Evolutionary conservation across 2,888 invertebrate genomes (phyloP), one percentile per base, ranked within the genome.

Genomic region (Drosophila acutilabella): DNA sequence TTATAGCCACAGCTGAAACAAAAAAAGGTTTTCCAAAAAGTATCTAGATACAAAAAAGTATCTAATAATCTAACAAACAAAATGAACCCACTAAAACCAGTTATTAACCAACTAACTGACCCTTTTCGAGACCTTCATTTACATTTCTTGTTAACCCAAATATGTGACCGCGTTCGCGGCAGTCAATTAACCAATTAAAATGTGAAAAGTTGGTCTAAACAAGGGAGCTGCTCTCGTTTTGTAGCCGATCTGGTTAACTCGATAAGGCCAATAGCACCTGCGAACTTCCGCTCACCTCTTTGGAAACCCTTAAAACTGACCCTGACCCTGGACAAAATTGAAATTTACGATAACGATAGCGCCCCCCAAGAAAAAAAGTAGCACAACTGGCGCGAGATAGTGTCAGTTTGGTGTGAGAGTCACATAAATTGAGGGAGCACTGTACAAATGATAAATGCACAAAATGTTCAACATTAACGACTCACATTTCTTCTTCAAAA

Each of bases 181-280:
- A 75, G 74, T 68, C 82, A 86, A 88, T 88, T 88, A 88, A 79
- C 80, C 88, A 88, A 88, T 88, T 88, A 88, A 80, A 86, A 77
- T 67, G 65, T 70, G 73, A 78, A 78, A 73, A 72, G 67, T 77
- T 71, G 59, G 45, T 79, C 79, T 78, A 78, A 76, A 7, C 47
- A 44, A 47, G 36, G 52, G 57, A 52, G 20, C 47, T n/a, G 40
- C 48, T n/a, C 13, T 41, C 72, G 66, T 78, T 80, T 80, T 77
- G 74, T 80, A 16, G 20, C 7, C 50, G 80, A 80, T 80, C 53
- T 65, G 26, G 20, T 52, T 59, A 42, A 10, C n/a, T 18, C 16
- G 79, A 80, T 80, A 80, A 71, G 42, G n/a, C 18, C 61, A 58
- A 75, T 13, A 36, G 36, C 68, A 78, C 72, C 73, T 81, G 73